These are phyloP conservation scores for Glomeris maerens DNA, from an alignment of 1,140 invertebrate genomes.

Conservation along the genomic window DNA sequence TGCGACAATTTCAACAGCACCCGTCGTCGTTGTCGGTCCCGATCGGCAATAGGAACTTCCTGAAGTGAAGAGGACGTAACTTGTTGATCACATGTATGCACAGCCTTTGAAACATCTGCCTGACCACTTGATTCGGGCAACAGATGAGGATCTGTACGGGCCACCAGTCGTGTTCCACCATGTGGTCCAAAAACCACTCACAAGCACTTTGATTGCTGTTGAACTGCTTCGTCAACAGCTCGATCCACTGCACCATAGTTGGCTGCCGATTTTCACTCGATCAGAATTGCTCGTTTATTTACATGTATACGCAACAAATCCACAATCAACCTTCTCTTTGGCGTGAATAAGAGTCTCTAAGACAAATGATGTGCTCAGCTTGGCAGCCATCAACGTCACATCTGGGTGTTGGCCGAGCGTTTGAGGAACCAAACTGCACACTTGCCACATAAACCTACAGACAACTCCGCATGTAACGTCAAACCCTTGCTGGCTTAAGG, in stretches of 20 bases:
- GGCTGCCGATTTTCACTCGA: slow-evolving; percentile 54
- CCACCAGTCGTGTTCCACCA: slow-evolving; percentile 88
- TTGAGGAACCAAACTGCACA: slow-evolving; percentile 82
- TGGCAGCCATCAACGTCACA: slow-evolving; percentile 67
- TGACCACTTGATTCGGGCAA: slow-evolving; percentile 88
- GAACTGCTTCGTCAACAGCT: slow-evolving; percentile 84
- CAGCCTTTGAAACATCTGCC: slow-evolving; percentile 83
- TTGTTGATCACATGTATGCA: slow-evolving; percentile 87
- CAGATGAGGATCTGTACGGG: slow-evolving; percentile 85
- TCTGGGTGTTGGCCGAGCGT: slow-evolving; percentile 57
- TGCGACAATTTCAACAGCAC: no score
- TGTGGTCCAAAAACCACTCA: slow-evolving; percentile 81
- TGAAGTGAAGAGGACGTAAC: slow-evolving; percentile 50
- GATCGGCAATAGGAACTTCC: slow-evolving; percentile 22
- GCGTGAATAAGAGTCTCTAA: slow-evolving; percentile 93
- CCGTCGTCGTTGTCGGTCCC: no score
- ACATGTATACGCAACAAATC: slow-evolving; percentile 3
- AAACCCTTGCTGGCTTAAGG: neutral
- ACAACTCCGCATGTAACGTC: slow-evolving; percentile 6
- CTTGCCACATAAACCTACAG: slow-evolving; percentile 85
- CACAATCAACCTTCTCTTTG: slow-evolving; percentile 64
- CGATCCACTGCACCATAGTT: slow-evolving; percentile 92
- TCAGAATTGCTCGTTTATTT: no score
- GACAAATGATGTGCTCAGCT: slow-evolving; percentile 83
- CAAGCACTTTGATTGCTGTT: slow-evolving; percentile 77